These are phyloP conservation scores for Gari tellinella DNA, from an alignment of 2,888 invertebrate species.

Conservation along the genomic window DNA sequence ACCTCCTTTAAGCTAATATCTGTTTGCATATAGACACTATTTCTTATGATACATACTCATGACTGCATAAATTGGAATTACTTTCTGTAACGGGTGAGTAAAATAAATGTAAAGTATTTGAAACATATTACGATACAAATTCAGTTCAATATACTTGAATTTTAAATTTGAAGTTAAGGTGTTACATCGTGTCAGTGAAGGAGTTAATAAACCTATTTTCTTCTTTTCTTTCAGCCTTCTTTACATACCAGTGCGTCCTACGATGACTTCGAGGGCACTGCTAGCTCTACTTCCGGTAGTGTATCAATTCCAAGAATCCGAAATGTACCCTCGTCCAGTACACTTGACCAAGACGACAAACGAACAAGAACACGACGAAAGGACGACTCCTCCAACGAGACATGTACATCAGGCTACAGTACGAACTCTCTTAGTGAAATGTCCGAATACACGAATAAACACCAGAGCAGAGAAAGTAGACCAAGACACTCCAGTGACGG, in stretches of 20 bases:
- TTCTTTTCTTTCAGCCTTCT: slow-evolving; percentile 44
- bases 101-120: too few species aligned
- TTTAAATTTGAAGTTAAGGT: too few species aligned
- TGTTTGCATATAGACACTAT: too few species aligned
- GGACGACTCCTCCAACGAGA: slow-evolving; percentile 31
- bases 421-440: slow-evolving; percentile 67
- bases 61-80: too few species aligned
- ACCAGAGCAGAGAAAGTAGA: slow-evolving; percentile 4
- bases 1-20: too few species aligned
- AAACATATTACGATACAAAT: too few species aligned
- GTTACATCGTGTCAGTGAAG: too few species aligned
- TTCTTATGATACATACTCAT: too few species aligned
- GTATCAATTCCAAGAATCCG: slow-evolving; percentile 35
- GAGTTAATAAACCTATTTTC: too few species aligned
- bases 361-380: slow-evolving; percentile 37
- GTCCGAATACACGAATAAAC: slow-evolving; percentile 53
- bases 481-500: slow-evolving; percentile 1
- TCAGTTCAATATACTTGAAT: too few species aligned
- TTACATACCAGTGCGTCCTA: slow-evolving; percentile 46
- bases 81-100: too few species aligned
- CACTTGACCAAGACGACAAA: slow-evolving; percentile 43
- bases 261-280: slow-evolving; percentile 44
- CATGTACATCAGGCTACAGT: slow-evolving; percentile 65
- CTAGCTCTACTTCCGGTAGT: slow-evolving; percentile 46
- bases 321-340: slow-evolving; percentile 42